Evolutionary conservation across 1,140 invertebrate species (phyloP), one percentile per base, ranked within the genome.

Genomic region (Nephila pilipes): DNA sequence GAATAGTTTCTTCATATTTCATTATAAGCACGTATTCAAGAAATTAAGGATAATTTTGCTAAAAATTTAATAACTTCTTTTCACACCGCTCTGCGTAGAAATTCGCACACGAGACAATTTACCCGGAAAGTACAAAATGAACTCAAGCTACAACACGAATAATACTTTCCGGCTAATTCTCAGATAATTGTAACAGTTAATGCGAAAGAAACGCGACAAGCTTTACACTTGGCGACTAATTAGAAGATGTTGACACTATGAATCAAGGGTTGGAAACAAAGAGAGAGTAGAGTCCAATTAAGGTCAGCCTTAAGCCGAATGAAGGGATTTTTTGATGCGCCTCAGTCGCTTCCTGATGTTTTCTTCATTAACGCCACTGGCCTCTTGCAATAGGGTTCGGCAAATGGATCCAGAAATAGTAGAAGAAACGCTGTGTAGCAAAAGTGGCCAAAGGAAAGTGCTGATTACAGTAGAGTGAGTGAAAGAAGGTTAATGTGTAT

Each of bases 241-340:
- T 91, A 91, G 89, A 91, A 81, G 58, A 57, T 90, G 89, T 90
- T 90, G 89, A 91, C 79, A 91, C 89, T 91, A 60, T 83, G 89
- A 91, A 91, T 91, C 89, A 90, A 58, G 69, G n/a, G 32, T 60
- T 38, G 55, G 55, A 83, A 88, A 88, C 58, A 83, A 63, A 81
- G 57, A 22, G 57, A 57, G 79, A 83, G 55, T n/a, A n/a, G 29
- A 83, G 32, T n/a, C 75, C 89, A 83, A 91, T 91, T 91, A 91
- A 81, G 89, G 79, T 83, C 89, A 83, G 32, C 57, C 75, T 54
- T 83, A 83, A 91, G 57, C 75, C 89, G 54, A 83, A 83, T 25
- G 89, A 83, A 63, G 36, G 29, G 29, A 54, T 91, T 91, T 88
- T 91, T 91, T 75, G 69, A 79, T 89, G 36, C 87, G 32, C 57